Evolutionary conservation across 2,113 vertebrate species (phyloP), one percentile per base, ranked within the genome.

Genomic region (Sorex araneus): DNA sequence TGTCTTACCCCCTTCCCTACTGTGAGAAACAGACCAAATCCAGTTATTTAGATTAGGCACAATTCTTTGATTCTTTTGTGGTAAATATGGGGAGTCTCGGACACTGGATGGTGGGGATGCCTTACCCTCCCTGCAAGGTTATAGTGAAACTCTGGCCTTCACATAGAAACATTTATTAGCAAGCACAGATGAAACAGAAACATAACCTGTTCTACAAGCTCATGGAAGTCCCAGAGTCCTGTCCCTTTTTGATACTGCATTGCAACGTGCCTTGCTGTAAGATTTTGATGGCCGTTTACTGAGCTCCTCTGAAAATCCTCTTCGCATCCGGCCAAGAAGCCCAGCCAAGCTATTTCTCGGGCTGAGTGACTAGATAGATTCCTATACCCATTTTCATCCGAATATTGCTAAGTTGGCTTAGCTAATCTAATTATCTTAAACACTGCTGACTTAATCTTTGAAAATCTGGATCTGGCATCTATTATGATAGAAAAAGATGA

Each of bases 171-270:
- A 30, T 43, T 40, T 54, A 1, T 76, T 81, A 43, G 25, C 34
- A 75, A 88, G 27, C 36, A 91, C 32, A 91, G 71, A 23, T 87
- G 18, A 90, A 80, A 66, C 12, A 80, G 13, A 86, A 70, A 77
- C 32, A 36, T 75, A 87, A 45, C 27, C 86, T 81, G 30, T 87
- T 92, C 25, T 36, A 0, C 66, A 32, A 87, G 15, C n/a, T 92
- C 32, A 19, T 0, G 81, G 85, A 75, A 66, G 45, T 60, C 6
- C 21, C 88, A 89, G 3, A 34, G 6, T 77, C 60, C 64, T 87
- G 32, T 15, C 34, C 36, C 91, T 67, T 80, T 54, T 79, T 75
- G 34, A 15, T 66, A 30, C 45, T 75, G 5, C 69, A 66, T 32
- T 23, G 90, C 60, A 7, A 7, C 57, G 23, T 60, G 18, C 47